phyloP scores from a whole-genome alignment of 2,888 invertebrate species.

The Aradus depressus region DNA sequence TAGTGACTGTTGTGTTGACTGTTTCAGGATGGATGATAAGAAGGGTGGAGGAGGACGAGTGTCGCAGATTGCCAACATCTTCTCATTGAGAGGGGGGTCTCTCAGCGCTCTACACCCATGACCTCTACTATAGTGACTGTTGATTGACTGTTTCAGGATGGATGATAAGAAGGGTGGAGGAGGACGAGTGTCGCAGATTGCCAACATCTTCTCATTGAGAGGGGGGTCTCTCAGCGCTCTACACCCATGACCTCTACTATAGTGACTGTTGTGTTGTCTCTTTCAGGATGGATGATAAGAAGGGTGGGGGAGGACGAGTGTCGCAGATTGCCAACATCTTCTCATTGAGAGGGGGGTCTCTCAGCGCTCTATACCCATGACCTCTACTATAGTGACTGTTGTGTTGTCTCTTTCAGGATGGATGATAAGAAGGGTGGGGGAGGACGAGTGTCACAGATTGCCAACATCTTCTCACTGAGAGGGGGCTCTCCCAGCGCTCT shows the following conservation, averaged over 20 bases:
- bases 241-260: too few species aligned
- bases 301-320: constrained; percentile 36
- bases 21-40: constrained; percentile 32
- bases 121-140: too few species aligned
- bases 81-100: constrained; percentile 48
- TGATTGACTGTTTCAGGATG: constrained; percentile 30
- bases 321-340: constrained; percentile 86
- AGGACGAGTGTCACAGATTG: constrained; percentile 59
- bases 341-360: constrained; percentile 45
- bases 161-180: constrained; percentile 34
- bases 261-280: too few species aligned
- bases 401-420: constrained; percentile 26
- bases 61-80: constrained; percentile 83
- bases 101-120: too few species aligned
- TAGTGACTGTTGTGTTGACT: too few species aligned
- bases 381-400: too few species aligned
- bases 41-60: constrained; percentile 35
- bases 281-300: constrained; percentile 32
- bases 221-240: too few species aligned
- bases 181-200: constrained; percentile 59
- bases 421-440: constrained; percentile 34
- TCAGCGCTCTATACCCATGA: too few species aligned
- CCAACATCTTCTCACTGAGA: constrained; percentile 69
- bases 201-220: constrained; percentile 69
- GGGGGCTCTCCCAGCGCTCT: constrained; percentile 32